Conservation (phyloP, 1,140 invertebrate genomes). For the Pseudomyrmex concolor region DNA sequence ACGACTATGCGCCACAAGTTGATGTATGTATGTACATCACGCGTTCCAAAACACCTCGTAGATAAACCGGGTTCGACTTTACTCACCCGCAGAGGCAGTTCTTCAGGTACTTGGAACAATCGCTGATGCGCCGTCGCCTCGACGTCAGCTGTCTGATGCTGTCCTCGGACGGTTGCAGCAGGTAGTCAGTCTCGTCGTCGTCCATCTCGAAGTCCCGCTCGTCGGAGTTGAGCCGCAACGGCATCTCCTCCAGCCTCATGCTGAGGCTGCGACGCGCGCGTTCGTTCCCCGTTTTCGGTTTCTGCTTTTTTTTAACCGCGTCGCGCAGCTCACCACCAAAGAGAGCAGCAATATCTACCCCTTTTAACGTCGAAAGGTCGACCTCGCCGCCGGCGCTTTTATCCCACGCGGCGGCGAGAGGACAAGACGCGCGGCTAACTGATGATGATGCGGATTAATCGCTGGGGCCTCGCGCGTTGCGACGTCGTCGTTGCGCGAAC, state of each 20-base stretch:
- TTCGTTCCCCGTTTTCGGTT: slow-evolving; percentile 39
- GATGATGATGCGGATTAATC: slow-evolving; percentile 36
- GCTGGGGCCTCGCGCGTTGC: slow-evolving; percentile 19
- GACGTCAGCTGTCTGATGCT: slow-evolving; percentile 77
- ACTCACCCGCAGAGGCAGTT: slow-evolving; percentile 84
- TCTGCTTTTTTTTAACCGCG: background rate
- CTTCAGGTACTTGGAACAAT: slow-evolving; percentile 79
- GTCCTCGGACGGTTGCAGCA: slow-evolving; percentile 85
- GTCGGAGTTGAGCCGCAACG: slow-evolving; percentile 85
- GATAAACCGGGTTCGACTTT: slow-evolving; percentile 65
- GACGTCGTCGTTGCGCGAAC: slow-evolving; percentile 30
- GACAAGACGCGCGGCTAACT: slow-evolving; percentile 20
- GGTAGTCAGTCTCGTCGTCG: slow-evolving; percentile 88
- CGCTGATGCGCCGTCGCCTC: slow-evolving; percentile 76
- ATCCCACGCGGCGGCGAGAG: slow-evolving; percentile 11
- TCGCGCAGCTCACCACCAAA: background rate
- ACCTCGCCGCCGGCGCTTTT: background rate
- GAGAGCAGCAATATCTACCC: background rate
- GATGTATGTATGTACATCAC: background rate
- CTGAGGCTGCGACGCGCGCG: slow-evolving; percentile 34
- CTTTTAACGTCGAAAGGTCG: background rate
- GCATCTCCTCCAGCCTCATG: slow-evolving; percentile 86
- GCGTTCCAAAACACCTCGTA: slow-evolving; percentile 1
- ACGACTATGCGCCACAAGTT: too few species aligned
- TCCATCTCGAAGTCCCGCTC: slow-evolving; percentile 88